These are phyloP conservation scores for Eptatretus burgeri DNA, from an alignment of 2,113 vertebrate species.

Conservation along the genomic window DNA sequence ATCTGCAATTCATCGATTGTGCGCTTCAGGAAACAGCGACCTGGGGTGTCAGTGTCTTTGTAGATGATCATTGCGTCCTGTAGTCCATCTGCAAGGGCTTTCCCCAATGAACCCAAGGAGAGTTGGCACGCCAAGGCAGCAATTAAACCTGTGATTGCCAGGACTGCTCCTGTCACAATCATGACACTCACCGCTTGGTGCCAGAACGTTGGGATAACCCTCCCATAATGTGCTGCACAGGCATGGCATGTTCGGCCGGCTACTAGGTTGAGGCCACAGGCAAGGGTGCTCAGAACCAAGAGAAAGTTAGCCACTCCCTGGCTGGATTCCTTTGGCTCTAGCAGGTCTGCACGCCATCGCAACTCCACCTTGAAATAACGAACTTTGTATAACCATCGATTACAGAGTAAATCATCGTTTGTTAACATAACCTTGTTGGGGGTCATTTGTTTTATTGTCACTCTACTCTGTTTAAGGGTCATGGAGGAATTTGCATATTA, in stretches of 20 bases:
- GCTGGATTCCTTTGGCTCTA: conserved; percentile 60
- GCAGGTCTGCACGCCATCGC: conserved; percentile 66
- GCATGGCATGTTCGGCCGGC: conserved; percentile 83
- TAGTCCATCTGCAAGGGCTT: conserved; percentile 30
- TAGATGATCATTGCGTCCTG: conserved; percentile 35
- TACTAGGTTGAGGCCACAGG: conserved; percentile 41
- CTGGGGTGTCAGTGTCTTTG: conserved; percentile 45
- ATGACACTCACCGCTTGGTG: too few relatives aligned
- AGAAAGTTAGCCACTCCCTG: conserved; percentile 81
- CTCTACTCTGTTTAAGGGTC: too few relatives aligned
- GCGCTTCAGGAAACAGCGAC: conserved; percentile 43
- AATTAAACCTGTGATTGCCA: too few relatives aligned
- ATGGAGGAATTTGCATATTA: too few relatives aligned
- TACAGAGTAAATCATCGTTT: too few relatives aligned
- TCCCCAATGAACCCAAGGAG: conserved; percentile 23
- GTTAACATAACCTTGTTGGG: too few relatives aligned
- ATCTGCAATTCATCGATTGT: conserved; percentile 42
- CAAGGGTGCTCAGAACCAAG: conserved; percentile 36
- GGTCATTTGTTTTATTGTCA: too few relatives aligned
- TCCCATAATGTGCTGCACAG: conserved; percentile 21
- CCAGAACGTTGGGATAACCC: too few relatives aligned
- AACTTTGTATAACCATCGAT: too few relatives aligned
- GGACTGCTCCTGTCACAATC: too few relatives aligned
- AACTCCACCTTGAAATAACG: conserved; percentile 53
- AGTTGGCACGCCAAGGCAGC: too few relatives aligned